These are phyloP conservation scores for Augochlorella aurata DNA, from an alignment of 2,888 invertebrate species.

Conservation along the genomic window DNA sequence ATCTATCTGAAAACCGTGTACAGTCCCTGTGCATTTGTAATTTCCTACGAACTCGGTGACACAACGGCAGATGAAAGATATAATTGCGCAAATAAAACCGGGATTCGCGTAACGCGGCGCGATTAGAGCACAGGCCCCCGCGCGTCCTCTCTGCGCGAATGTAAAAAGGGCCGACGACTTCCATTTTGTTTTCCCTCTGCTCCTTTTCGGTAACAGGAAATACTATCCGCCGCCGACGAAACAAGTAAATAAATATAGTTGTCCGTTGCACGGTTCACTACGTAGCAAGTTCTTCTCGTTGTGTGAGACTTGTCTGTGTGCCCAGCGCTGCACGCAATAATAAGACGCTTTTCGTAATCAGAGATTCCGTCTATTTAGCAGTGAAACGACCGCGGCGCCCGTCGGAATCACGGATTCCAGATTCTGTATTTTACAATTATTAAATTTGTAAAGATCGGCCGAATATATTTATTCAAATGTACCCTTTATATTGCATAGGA, in stretches of 20 bases:
- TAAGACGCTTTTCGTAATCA: too few relatives aligned
- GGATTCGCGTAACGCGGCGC: conserved; percentile 29
- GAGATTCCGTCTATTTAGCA: too few relatives aligned
- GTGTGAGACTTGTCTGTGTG: not conserved
- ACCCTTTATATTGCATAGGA: too few relatives aligned
- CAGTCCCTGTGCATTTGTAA: conserved; percentile 24
- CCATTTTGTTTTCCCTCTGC: not conserved
- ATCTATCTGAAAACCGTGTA: conserved; percentile 29
- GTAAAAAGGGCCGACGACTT: conserved; percentile 3
- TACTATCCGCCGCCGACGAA: not conserved
- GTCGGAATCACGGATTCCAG: too few relatives aligned
- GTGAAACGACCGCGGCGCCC: too few relatives aligned
- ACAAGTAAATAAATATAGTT: conserved; percentile 10
- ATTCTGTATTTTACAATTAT: too few relatives aligned
- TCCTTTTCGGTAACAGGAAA: not conserved
- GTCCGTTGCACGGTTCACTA: conserved; percentile 12
- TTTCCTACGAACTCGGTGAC: conserved; percentile 10
- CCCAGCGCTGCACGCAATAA: not conserved
- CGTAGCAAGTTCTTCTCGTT: not conserved
- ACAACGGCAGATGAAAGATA: conserved; percentile 35
- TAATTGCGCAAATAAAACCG: conserved; percentile 42
- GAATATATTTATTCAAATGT: too few relatives aligned
- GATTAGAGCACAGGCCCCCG: conserved; percentile 14
- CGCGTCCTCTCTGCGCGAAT: not conserved
- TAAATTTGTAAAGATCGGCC: too few relatives aligned